Base-by-base conservation (phyloP, 2,113 vertebrate genomes). In the Elephas maximus region DNA sequence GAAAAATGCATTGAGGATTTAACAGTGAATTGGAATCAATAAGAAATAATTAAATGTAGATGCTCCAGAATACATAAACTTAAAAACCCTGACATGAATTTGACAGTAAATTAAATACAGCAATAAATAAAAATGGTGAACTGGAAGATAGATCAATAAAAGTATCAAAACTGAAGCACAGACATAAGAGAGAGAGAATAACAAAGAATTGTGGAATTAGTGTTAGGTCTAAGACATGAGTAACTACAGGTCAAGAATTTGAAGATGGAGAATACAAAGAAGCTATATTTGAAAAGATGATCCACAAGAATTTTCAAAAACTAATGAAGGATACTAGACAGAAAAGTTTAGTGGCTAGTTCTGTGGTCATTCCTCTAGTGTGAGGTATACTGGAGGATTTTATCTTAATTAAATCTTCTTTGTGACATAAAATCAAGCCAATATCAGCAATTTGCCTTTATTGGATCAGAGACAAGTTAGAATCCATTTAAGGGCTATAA, bases 361-460 rank as follows among this genome's bases (percentile, higher is more conserved):
- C 73, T 3, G 24, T 80, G 12, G 23, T 21, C 17, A 80, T 96
- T 67, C 14, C 24, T 67, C 8, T 67, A 86, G 20, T 20, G 28
- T 48, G 6, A 60, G 5, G 3, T 12, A 41, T 33, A 86, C 2
- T 76, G 67, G 20, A 67, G 28, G 51, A 81, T 45, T 91, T 41
- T n/a, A 93, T 73, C 57, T 85, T 90, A 4, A 86, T 67, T 80
- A 90, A 90, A 81, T 67, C 33, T 10, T 67, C 30, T 45, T 86
- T 93, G 41, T 8, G 37, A 48, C 12, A 48, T 65, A 65, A 81
- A 90, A 45, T 86, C 44, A 80, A 85, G 5, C 23, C 86, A 60
- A 24, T 60, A 65, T 73, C 74, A 74, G 9, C 8, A 67, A 80
- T 73, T 37, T 81, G 24, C 67, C 37, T 81, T 12, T 65, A 86